phyloP scores from a whole-genome alignment of 2,888 invertebrate genomes.

The Plutella xylostella region DNA sequence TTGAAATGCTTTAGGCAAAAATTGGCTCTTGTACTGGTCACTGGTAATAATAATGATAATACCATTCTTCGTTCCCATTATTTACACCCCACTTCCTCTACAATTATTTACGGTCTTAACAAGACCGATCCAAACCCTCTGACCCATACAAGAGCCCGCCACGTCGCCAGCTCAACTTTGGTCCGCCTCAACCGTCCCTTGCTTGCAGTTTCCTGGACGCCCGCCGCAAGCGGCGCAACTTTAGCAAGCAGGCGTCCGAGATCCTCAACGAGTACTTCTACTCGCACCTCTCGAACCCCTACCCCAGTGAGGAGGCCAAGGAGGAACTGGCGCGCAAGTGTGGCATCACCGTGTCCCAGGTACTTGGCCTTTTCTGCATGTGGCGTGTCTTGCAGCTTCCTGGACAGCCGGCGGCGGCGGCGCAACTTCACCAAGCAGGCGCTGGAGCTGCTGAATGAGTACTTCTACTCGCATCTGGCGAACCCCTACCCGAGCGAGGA shows the following conservation, averaged over 20 bases:
- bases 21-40: no score
- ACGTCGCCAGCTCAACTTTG: no score
- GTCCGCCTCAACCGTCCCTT: no score
- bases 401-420: constrained; percentile 88
- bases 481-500: constrained; percentile 99
- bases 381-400: constrained; percentile 64
- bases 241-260: constrained; percentile 99
- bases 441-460: constrained; percentile 98
- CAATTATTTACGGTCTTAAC: no score
- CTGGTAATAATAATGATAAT: no score
- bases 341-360: constrained; percentile 97
- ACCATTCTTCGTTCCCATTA: no score
- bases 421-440: constrained; percentile 99
- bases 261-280: constrained; percentile 99
- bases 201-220: constrained; percentile 79
- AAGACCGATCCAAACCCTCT: no score
- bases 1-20: no score
- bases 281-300: constrained; percentile 99
- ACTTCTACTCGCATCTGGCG: constrained; percentile 99
- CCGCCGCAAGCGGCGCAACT: constrained; percentile 94
- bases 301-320: constrained; percentile 99
- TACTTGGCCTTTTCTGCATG: constrained; percentile 31
- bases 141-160: no score
- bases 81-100: no score
- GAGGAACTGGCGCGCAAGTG: constrained; percentile 99